A percentile compares a stretch with the other conserved stretches of the same genome.
Evolutionary conservation across 2,888 invertebrate genomes (phyloP).

Genomic region (Trilocha varians): DNA sequence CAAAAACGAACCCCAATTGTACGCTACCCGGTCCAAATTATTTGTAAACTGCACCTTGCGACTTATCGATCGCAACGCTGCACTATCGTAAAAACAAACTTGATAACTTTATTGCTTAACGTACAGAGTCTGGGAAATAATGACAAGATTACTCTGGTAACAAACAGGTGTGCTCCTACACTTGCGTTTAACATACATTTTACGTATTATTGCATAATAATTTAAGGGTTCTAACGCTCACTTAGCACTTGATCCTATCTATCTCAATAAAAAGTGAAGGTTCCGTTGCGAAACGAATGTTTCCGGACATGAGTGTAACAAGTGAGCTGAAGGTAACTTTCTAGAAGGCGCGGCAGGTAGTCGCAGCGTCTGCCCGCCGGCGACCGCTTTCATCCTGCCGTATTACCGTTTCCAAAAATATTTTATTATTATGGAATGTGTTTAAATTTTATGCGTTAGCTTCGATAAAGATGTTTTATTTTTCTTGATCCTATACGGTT

Average conservation of each 20-base stretch:
- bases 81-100: too few species aligned
- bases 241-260: constrained; percentile 11
- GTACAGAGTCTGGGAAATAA: too few species aligned
- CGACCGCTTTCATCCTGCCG: constrained; percentile 64
- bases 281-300: constrained; percentile 35
- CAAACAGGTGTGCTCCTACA: too few species aligned
- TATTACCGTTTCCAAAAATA: constrained; percentile 65
- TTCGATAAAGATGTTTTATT: constrained; percentile 63
- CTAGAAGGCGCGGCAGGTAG: constrained; percentile 52
- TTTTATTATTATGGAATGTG: constrained; percentile 65
- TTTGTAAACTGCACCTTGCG: not conserved
- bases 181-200: too few species aligned
- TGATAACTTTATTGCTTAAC: too few species aligned
- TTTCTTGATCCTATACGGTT: constrained; percentile 49
- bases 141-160: too few species aligned
- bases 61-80: too few species aligned
- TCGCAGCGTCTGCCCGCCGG: constrained; percentile 59
- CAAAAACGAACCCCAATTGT: constrained; percentile 49
- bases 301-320: constrained; percentile 32
- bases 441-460: constrained; percentile 55
- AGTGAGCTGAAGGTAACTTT: constrained; percentile 32
- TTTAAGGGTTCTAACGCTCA: constrained; percentile 8
- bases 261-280: constrained; percentile 24
- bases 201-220: too few species aligned
- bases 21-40: too few species aligned